Evolutionary conservation across 1,140 invertebrate species (phyloP), one percentile per base, ranked within the genome.

Genomic region (Leptinotarsa defecta): DNA sequence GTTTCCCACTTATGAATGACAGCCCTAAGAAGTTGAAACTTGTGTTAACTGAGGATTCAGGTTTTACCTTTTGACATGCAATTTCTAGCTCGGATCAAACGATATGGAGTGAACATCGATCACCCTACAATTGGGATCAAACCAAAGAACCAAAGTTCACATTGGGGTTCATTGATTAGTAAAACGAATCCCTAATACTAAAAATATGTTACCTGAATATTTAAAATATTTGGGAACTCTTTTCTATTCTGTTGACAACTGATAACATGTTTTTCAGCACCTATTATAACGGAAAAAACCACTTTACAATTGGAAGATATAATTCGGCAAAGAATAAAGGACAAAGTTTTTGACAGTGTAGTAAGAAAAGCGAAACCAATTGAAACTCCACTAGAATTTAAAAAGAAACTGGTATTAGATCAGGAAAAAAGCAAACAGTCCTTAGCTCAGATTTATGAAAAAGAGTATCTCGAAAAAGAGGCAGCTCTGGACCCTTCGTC

Each of bases 401-500:
- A 96, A 81, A 98, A 98, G 82, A 91, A 94, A 80, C 87, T 98
- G 57, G 90, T 96, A 1, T 85, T 99, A 22, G 93, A 99, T 86
- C 95, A 98, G 81, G 95, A 98, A 83, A 99, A 99, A 83, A 98
- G 96, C 79, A 98, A 99, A 87, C 87, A 93, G 74, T 98, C 97
- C 79, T 88, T 99, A 57, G 94, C 96, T 3, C 91, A 99, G 87
- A 93, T 99, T 74, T 99, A 99, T 86, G 98, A 99, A 87, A 89
- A 95, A 79, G 95, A 98, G 85, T 99, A 94, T 86, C 85, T 98
- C 4, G 94, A 94, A 81, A 92, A 96, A 82, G 90, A 93, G 81
- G 90, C 94, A 83, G 90, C 92, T 72, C 78, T 89, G 3, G 87
- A 91, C 85, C 87, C 89, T 13, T 88, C 90, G 57, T 84, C 88